phyloP scores from a whole-genome alignment of 23 tunicate species.

The Phallusia fumigata region DNA sequence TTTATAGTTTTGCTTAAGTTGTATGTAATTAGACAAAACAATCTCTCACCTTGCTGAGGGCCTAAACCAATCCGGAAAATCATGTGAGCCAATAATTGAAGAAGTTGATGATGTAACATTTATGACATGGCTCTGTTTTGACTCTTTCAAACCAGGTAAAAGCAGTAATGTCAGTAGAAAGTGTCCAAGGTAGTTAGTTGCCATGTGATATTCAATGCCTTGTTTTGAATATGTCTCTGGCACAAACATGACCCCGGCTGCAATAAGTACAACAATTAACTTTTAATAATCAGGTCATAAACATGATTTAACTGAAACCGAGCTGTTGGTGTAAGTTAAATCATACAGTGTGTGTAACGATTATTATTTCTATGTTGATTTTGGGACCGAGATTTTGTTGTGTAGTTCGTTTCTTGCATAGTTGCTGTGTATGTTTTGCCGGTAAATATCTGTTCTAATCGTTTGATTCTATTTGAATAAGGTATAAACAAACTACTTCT shows the following conservation, averaged over 20 bases:
- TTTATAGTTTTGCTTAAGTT: no score
- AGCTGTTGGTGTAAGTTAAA: no score
- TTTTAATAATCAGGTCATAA: neutral
- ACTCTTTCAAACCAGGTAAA: neutral
- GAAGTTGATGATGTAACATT: constrained; percentile 42
- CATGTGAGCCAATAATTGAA: neutral
- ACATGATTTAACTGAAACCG: no score
- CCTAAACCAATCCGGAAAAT: neutral
- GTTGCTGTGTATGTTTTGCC: no score
- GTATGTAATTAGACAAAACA: neutral
- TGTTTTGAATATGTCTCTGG: neutral
- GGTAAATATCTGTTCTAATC: no score
- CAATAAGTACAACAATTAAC: neutral
- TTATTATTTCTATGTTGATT: no score
- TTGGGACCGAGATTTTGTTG: no score
- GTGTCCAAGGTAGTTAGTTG: constrained; percentile 41
- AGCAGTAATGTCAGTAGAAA: constrained; percentile 10
- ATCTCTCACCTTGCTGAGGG: neutral
- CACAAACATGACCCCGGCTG: constrained; percentile 52
- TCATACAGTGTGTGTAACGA: no score
- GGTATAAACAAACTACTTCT: no score
- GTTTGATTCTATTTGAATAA: no score
- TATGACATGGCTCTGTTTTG: constrained; percentile 2
- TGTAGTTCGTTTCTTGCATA: no score
- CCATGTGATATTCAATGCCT: constrained; percentile 22